Base-by-base conservation (phyloP, 2,888 invertebrate species). In the Podabrus alpinus region DNA sequence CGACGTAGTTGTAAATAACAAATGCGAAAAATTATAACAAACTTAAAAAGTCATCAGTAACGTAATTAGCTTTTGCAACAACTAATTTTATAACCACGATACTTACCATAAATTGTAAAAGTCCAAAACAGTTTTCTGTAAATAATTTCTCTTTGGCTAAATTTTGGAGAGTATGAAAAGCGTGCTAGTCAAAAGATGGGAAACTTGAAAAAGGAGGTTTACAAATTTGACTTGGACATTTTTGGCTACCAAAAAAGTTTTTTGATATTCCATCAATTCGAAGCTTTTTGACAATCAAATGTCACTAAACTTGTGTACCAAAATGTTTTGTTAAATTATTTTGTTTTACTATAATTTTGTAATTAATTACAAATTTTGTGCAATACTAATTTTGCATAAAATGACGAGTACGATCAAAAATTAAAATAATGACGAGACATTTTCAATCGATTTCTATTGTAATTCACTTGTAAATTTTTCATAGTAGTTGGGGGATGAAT, bases 281-380 rank as follows among this genome's bases (percentile, higher is more conserved):
- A 85, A 84, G 85, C 83, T 79, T 82, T 82, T 82, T 80, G 85
- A 85, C 85, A 85, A 85, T 85, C 85, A 85, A 45, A 66, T 81
- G 83, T 83, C 83, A 82, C 19, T 45, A n/a, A 45, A 45, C 7
- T 45, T 45, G 5, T 45, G 45, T 45, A 45, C 45, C 45, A 45
- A 45, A 45, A 45, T 45, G 45, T 64, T 62, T 64, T 59, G 59
- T 59, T 69, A 60, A 11, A 60, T 61, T 19, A 11, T 68, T 60
- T 16, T 59, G 13, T 69, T 69, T 69, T 69, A 66, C 59, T 59
- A 15, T 59, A 70, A 64, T 24, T 61, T 16, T 19, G 19, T 61
- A 21, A 21, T 29, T 71, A 64, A 17, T 62, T 45, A n/a, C 9
- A 13, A 29, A 61, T 62, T 61, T 16, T 16, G 74, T 74, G 74